A percentile compares a stretch with the other conserved stretches of the same genome.
phyloP scores from a whole-genome alignment of 1,140 invertebrate species.

The Adoxophyes honmai region DNA sequence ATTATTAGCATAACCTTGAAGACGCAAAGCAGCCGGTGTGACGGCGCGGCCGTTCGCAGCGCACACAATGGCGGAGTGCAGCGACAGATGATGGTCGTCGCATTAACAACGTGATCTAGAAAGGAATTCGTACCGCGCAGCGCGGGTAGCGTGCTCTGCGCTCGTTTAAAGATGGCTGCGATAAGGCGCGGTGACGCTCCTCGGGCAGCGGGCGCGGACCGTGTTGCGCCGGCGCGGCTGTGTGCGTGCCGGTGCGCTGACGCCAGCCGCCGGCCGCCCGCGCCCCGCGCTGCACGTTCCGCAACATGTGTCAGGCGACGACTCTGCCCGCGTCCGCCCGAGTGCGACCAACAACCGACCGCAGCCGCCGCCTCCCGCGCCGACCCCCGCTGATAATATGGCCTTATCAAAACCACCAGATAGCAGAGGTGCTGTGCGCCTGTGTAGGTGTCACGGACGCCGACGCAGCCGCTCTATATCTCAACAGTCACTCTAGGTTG shows the following conservation, averaged over 20 bases:
- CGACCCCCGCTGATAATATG: constrained; percentile 59
- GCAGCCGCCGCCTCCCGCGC: constrained; percentile 50
- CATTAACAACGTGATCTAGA: constrained; percentile 46
- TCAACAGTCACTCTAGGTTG: constrained; percentile 40
- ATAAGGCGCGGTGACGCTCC: constrained; percentile 69
- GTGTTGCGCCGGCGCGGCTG: constrained; percentile 46
- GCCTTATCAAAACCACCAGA: constrained; percentile 68
- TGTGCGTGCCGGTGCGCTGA: constrained; percentile 59
- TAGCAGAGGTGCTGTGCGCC: constrained; percentile 69
- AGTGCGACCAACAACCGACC: constrained; percentile 40
- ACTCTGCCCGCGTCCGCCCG: constrained; percentile 31
- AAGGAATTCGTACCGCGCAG: constrained; percentile 62
- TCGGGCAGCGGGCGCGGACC: constrained; percentile 66
- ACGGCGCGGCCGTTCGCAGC: constrained; percentile 29
- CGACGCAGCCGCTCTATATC: constrained; percentile 36
- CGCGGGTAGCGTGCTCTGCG: constrained; percentile 58
- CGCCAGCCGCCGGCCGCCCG: constrained; percentile 41
- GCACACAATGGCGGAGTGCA: constrained; percentile 57
- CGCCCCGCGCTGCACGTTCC: too few relatives aligned
- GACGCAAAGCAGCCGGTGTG: constrained; percentile 35
- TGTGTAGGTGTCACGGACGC: constrained; percentile 70
- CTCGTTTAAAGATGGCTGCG: constrained; percentile 73
- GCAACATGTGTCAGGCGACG: too few relatives aligned
- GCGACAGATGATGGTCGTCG: constrained; percentile 46
- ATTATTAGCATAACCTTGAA: constrained; percentile 61